phyloP scores from a whole-genome alignment of 2,113 vertebrate species.

The Bolborhynchus lineola region DNA sequence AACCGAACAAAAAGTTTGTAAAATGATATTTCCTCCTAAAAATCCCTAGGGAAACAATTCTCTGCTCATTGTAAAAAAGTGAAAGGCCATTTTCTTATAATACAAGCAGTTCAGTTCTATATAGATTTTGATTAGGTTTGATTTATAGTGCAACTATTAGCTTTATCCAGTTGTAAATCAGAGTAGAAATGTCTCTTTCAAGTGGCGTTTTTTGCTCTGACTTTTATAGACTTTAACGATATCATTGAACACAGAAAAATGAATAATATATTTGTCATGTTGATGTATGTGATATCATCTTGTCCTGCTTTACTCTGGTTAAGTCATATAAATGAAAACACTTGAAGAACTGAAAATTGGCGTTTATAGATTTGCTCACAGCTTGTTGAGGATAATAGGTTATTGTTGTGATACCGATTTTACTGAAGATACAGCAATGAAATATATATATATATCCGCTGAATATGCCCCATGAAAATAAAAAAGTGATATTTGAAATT shows the following conservation, averaged over 20 bases:
- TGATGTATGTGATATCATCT: neutral
- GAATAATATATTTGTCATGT: neutral
- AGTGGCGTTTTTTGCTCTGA: neutral
- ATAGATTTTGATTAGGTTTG: neutral
- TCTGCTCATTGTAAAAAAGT: neutral
- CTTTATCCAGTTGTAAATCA: conserved; percentile 2
- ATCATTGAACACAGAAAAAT: neutral
- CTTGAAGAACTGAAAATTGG: neutral
- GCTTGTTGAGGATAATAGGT: neutral
- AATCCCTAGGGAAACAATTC: neutral
- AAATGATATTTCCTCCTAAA: neutral
- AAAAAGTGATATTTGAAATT: neutral
- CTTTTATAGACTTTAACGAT: neutral
- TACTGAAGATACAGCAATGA: neutral
- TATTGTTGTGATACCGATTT: neutral
- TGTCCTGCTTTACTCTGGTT: conserved; percentile 15
- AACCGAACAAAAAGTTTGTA: neutral
- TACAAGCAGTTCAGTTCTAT: neutral
- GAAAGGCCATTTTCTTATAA: neutral
- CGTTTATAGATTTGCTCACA: neutral
- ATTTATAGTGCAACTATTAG: conserved; percentile 1
- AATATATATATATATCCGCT: neutral
- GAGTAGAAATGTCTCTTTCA: neutral
- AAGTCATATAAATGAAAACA: neutral
- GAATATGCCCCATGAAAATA: neutral